phyloP scores from a whole-genome alignment of 2,113 vertebrate genomes.

The Brachypodius melanocephalos region DNA sequence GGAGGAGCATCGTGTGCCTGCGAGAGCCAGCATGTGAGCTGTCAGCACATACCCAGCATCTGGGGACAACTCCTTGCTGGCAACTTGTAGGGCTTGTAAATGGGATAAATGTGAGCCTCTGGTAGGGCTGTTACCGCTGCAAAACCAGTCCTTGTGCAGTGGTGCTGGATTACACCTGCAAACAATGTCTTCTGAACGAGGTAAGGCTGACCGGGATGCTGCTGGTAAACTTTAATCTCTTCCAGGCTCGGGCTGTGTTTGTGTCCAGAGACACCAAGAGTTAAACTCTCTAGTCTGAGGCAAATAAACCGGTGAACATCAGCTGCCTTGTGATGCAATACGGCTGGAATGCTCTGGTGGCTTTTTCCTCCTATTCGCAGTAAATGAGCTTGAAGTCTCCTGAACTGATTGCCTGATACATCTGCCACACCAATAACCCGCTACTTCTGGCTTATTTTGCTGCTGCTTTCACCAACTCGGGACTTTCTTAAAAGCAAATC shows the following conservation, averaged over 20 bases:
- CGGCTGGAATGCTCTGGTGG: slow-evolving; percentile 38
- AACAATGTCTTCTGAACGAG: slow-evolving; percentile 54
- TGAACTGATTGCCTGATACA: not conserved
- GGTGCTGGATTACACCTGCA: not conserved
- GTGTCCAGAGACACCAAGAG: not conserved
- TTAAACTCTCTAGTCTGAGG: not conserved
- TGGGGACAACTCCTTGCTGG: not conserved
- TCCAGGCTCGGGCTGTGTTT: not conserved
- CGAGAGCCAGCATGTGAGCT: not conserved
- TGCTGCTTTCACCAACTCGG: not conserved
- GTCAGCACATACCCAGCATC: not conserved
- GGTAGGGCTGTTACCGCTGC: not conserved
- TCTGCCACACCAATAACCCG: not conserved
- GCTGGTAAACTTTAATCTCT: not conserved
- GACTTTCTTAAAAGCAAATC: not conserved
- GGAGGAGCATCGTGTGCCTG: not conserved
- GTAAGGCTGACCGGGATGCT: slow-evolving; percentile 7
- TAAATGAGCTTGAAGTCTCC: not conserved
- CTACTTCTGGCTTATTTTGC: not conserved
- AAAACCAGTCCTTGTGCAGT: not conserved
- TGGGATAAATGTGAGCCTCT: not conserved
- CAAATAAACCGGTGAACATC: not conserved
- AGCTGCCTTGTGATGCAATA: slow-evolving; percentile 51
- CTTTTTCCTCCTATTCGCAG: not conserved
- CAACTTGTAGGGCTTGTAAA: not conserved